Evolutionary conservation across 2,797 vertebrate species (phyloP).

Genomic region (Sandelia bainsii): DNA sequence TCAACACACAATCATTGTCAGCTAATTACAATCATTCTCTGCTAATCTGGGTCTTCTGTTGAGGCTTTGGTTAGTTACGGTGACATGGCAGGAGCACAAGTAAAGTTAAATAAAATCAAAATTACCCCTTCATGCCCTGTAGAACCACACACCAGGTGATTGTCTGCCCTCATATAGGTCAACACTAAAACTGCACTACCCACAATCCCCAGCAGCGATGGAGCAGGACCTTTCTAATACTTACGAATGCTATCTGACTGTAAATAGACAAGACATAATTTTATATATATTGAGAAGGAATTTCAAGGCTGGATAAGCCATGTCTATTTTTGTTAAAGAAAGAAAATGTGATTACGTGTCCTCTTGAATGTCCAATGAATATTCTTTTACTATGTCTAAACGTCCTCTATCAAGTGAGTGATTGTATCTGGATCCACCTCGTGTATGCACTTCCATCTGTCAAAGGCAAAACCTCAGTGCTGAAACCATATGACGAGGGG

Average conservation of each 20-base stretch:
- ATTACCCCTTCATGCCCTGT: constrained; percentile 18
- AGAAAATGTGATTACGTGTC: constrained; percentile 76
- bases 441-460: constrained; percentile 78
- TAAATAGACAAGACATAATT: constrained; percentile 86
- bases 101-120: constrained; percentile 18
- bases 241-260: constrained; percentile 83
- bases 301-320: constrained; percentile 86
- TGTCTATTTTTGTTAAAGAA: constrained; percentile 90
- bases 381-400: constrained; percentile 79
- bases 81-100: constrained; percentile 58
- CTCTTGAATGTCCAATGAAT: constrained; percentile 81
- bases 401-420: constrained; percentile 79
- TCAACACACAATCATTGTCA: constrained; percentile 62
- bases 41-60: constrained; percentile 38
- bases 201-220: constrained; percentile 76
- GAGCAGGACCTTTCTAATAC: constrained; percentile 82
- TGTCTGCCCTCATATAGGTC: constrained; percentile 46
- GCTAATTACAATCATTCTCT: constrained; percentile 73
- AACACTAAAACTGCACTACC: constrained; percentile 76
- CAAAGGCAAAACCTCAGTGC: constrained; percentile 72
- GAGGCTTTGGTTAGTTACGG: constrained; percentile 25
- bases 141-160: constrained; percentile 42
- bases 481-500: constrained; percentile 55
- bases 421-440: constrained; percentile 80
- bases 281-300: constrained; percentile 87